Conservation (phyloP, 2,113 vertebrate genomes). For the Hassar affinis region DNA sequence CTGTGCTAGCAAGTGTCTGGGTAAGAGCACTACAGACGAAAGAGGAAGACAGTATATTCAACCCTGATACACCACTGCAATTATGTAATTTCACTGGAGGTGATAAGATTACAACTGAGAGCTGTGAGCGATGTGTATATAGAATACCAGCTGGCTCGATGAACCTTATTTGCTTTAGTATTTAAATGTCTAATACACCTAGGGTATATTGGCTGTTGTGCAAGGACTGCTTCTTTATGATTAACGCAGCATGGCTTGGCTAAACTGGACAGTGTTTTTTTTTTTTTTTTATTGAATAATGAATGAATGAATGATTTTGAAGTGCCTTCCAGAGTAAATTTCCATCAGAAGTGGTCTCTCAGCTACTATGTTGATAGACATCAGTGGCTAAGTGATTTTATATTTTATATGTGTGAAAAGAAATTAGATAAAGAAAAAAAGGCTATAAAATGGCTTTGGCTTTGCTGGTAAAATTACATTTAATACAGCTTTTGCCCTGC, state of each 20-base stretch:
- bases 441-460: not conserved
- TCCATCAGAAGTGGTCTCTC: not conserved
- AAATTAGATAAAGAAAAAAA: not conserved
- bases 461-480: slow-evolving; percentile 17
- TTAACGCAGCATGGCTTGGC: slow-evolving; percentile 10
- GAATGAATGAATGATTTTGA: not conserved
- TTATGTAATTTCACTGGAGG: slow-evolving; percentile 27
- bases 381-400: not conserved
- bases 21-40: slow-evolving; percentile 1
- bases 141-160: not conserved
- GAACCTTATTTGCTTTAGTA: slow-evolving; percentile 1
- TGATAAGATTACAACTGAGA: slow-evolving; percentile 11
- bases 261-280: not conserved
- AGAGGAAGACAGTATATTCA: slow-evolving; percentile 6
- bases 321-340: not conserved
- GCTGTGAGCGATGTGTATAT: not conserved
- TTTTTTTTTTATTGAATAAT: slow-evolving; percentile 12
- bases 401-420: not conserved
- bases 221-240: not conserved
- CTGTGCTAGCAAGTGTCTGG: not conserved
- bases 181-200: slow-evolving; percentile 3
- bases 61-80: slow-evolving; percentile 17
- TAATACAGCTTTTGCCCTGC: not conserved
- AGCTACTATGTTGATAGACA: not conserved
- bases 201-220: not conserved